Evolutionary conservation across 1,140 invertebrate genomes (phyloP).

Genomic region (Gonioctena quinquepunctata): DNA sequence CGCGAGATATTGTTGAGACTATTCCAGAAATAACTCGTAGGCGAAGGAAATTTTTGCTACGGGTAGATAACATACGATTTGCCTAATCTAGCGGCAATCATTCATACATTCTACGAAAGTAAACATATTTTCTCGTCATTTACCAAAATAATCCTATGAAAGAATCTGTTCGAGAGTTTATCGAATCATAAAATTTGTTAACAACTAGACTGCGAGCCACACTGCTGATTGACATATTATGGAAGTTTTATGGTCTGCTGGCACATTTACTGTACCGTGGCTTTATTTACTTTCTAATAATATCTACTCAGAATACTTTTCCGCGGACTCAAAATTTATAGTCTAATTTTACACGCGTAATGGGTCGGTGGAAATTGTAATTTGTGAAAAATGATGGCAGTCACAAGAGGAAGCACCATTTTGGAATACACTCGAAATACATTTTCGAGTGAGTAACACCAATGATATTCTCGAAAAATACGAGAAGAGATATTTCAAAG

Average conservation of each 20-base stretch:
- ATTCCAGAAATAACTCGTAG: no score
- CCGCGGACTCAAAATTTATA: background rate
- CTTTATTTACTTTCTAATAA: slow-evolving; percentile 16
- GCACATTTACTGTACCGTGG: slow-evolving; percentile 13
- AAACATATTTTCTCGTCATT: background rate
- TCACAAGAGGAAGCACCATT: no score
- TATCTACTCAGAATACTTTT: slow-evolving; percentile 7
- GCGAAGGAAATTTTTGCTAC: no score
- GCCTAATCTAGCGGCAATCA: no score
- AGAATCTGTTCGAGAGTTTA: background rate
- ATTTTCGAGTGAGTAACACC: no score
- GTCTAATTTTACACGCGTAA: background rate
- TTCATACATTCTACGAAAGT: no score
- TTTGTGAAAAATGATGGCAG: no score
- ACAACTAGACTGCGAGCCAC: background rate
- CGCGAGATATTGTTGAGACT: no score
- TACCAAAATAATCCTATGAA: background rate
- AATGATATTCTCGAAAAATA: no score
- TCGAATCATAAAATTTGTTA: slow-evolving; percentile 12
- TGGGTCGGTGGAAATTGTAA: background rate
- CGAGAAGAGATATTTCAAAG: no score
- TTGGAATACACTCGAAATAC: no score
- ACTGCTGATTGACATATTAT: slow-evolving; percentile 5
- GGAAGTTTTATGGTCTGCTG: slow-evolving; percentile 10
- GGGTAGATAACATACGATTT: no score